These are phyloP conservation scores for Noctua janthina DNA, from an alignment of 2,888 invertebrate genomes.

Conservation along the genomic window DNA sequence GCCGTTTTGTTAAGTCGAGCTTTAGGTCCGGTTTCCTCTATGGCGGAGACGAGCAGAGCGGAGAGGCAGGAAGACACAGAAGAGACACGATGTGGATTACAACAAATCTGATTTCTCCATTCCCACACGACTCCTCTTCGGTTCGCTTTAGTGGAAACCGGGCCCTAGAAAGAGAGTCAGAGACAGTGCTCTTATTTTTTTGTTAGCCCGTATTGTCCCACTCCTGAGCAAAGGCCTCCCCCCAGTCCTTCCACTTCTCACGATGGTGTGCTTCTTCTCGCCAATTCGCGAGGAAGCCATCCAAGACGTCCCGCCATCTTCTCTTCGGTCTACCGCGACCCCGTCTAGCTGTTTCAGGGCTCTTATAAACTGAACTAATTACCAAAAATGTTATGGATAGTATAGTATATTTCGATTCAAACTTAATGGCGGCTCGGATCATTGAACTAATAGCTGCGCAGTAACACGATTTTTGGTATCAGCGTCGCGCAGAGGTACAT, in stretches of 20 bases:
- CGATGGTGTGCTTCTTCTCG: too few species aligned
- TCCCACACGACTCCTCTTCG: not conserved
- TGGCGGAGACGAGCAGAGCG: not conserved
- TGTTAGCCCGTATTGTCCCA: too few species aligned
- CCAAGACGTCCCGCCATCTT: too few species aligned
- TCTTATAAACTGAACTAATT: too few species aligned
- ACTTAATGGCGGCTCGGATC: not conserved
- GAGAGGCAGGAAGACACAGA: not conserved
- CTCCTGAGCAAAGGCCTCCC: too few species aligned
- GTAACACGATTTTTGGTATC: too few species aligned
- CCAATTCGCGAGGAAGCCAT: too few species aligned
- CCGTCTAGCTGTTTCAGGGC: too few species aligned
- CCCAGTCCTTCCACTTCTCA: too few species aligned
- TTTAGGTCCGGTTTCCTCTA: not conserved
- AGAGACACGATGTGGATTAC: not conserved
- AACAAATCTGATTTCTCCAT: not conserved
- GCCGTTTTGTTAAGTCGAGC: not conserved
- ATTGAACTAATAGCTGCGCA: not conserved
- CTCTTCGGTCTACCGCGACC: too few species aligned
- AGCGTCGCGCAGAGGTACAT: too few species aligned
- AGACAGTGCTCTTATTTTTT: too few species aligned
- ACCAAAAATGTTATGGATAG: not conserved
- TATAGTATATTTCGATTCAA: not conserved
- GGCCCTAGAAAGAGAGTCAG: not conserved
- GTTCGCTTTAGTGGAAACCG: not conserved